phyloP scores from a whole-genome alignment of 2,888 invertebrate species.

The Sphinx pinastri region DNA sequence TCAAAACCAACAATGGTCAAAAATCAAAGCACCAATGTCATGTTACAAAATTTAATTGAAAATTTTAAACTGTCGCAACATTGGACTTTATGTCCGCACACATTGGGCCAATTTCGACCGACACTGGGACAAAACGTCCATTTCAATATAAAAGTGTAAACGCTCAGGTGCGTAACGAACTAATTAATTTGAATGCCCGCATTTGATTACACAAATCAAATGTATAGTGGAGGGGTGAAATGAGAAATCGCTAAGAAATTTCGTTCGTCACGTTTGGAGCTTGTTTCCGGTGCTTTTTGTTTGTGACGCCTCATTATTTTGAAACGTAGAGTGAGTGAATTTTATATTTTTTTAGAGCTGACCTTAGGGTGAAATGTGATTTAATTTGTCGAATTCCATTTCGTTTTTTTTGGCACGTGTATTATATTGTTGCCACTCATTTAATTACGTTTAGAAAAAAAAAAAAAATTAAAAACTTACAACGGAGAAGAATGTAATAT shows the following conservation, averaged over 20 bases:
- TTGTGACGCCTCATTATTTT: constrained; percentile 68
- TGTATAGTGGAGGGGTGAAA: constrained; percentile 73
- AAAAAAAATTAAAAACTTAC: constrained; percentile 7
- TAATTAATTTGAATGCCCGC: constrained; percentile 83
- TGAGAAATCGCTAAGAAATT: constrained; percentile 84
- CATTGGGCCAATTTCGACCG: not conserved
- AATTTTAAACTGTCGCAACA: constrained; percentile 11
- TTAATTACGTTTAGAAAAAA: too few species aligned
- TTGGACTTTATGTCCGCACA: constrained; percentile 33
- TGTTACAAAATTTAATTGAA: constrained; percentile 13
- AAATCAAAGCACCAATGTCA: not conserved
- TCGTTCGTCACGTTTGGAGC: constrained; percentile 78
- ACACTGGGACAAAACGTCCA: constrained; percentile 28
- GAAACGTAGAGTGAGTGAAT: constrained; percentile 42
- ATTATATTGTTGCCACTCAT: not conserved
- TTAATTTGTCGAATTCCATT: constrained; percentile 9
- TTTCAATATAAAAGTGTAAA: constrained; percentile 63
- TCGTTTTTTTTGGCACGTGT: not conserved
- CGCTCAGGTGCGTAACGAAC: constrained; percentile 83
- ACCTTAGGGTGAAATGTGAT: not conserved
- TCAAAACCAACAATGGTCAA: constrained; percentile 18
- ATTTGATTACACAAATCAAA: constrained; percentile 84
- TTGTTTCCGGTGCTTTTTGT: constrained; percentile 77
- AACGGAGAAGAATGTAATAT: too few species aligned
- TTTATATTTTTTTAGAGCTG: constrained; percentile 12